Conservation (phyloP, 2,888 invertebrate genomes). For the Dasypolia templi region DNA sequence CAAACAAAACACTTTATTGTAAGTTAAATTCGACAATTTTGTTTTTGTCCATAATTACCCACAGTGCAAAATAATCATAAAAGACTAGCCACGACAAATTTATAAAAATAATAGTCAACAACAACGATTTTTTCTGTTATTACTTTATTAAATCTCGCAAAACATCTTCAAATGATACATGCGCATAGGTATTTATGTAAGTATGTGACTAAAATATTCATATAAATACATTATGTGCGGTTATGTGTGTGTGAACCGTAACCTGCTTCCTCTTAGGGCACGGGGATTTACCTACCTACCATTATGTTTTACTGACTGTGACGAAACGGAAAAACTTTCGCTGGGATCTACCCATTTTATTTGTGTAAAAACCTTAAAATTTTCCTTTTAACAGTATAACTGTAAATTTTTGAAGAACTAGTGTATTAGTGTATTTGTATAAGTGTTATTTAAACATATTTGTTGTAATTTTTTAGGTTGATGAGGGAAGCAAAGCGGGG, state of each 20-base stretch:
- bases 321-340: slow-evolving; percentile 39
- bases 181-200: slow-evolving; percentile 20
- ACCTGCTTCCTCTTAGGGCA: slow-evolving; percentile 29
- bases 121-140: not conserved
- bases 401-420: no score
- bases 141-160: not conserved
- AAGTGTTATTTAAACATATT: no score
- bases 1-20: not conserved
- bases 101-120: not conserved
- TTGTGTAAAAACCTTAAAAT: slow-evolving; percentile 14
- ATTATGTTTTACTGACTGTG: no score
- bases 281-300: slow-evolving; percentile 44
- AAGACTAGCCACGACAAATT: not conserved
- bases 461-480: no score
- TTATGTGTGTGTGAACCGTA: slow-evolving; percentile 11
- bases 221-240: not conserved
- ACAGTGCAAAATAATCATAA: not conserved
- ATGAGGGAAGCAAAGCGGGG: no score
- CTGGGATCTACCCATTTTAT: not conserved
- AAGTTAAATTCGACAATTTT: not conserved
- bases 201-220: slow-evolving; percentile 18
- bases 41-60: not conserved
- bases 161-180: slow-evolving; percentile 2
- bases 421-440: no score
- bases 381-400: not conserved